Conservation (phyloP, 2,888 invertebrate genomes). For the Plebejus anna region DNA sequence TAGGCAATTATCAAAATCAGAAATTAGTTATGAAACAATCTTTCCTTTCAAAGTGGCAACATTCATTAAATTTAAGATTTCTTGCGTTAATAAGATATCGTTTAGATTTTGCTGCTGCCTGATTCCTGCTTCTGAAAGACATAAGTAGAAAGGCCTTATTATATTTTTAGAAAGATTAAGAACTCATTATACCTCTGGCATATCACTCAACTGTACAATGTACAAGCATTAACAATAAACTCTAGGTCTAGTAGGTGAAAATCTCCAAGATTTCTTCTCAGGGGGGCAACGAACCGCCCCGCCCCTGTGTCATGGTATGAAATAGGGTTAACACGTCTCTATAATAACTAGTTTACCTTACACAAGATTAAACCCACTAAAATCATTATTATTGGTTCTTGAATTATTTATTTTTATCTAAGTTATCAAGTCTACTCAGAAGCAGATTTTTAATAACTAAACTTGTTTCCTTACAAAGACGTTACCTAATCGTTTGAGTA, state of each 20-base stretch:
- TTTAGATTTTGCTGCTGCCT: no score
- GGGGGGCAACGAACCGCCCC: neutral
- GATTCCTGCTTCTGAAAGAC: no score
- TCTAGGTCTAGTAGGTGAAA: conserved; percentile 3
- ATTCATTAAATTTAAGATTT: no score
- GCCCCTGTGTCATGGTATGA: neutral
- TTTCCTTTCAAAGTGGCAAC: no score
- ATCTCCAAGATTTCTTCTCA: conserved; percentile 13
- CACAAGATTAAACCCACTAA: neutral
- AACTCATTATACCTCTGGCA: neutral
- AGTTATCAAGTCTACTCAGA: no score
- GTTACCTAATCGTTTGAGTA: neutral
- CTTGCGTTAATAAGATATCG: no score
- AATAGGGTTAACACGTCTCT: neutral
- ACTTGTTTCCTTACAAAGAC: no score
- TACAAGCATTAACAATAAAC: neutral
- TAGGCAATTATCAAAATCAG: neutral
- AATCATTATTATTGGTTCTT: neutral
- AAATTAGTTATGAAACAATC: no score
- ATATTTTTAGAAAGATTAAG: neutral
- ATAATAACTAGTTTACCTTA: neutral
- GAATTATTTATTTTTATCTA: no score
- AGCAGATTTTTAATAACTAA: no score
- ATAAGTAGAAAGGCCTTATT: no score
- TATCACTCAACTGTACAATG: neutral